These are phyloP conservation scores for Muricea muricata DNA, from an alignment of 92 coral and sea anemone species.

Conservation along the genomic window DNA sequence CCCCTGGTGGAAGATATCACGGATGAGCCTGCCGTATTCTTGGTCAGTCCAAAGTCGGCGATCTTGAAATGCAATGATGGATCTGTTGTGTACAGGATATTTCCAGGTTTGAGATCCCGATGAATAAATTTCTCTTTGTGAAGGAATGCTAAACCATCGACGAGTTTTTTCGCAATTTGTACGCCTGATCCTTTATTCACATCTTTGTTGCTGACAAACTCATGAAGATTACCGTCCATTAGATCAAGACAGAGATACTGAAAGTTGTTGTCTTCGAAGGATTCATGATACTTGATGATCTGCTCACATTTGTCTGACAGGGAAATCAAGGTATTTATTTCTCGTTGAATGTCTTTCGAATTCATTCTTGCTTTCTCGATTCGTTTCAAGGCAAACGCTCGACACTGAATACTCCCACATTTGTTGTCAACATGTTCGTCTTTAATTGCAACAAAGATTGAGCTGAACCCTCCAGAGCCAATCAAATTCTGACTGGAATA, in stretches of 20 bases:
- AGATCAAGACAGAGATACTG: conserved; percentile 60
- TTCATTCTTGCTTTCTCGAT: conserved; percentile 34
- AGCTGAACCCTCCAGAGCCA: conserved; percentile 68
- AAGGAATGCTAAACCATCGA: conserved; percentile 59
- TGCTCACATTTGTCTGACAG: conserved; percentile 43
- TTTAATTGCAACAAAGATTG: conserved; percentile 65
- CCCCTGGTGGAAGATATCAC: conserved; percentile 37
- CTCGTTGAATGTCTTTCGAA: conserved; percentile 52
- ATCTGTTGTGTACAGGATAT: conserved; percentile 58
- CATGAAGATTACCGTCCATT: conserved; percentile 73
- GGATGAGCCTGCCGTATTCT: conserved; percentile 40
- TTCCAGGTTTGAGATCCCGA: conserved; percentile 80
- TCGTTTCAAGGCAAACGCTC: conserved; percentile 70
- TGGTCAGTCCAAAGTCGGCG: conserved; percentile 73
- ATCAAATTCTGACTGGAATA: conserved; percentile 34
- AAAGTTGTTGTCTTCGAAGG: conserved; percentile 44
- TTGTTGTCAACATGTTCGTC: conserved; percentile 32
- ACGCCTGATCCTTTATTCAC: neutral
- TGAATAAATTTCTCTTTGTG: conserved; percentile 58
- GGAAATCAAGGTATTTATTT: conserved; percentile 54
- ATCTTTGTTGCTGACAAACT: conserved; percentile 20
- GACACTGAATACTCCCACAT: conserved; percentile 38
- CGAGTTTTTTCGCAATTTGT: conserved; percentile 26
- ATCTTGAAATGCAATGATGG: conserved; percentile 58
- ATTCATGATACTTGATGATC: conserved; percentile 51